Percentiles rank a stretch among this genome's conserved stretches.
Evolutionary conservation across 2,113 vertebrate genomes (phyloP).

Genomic region (Hemicordylus capensis): DNA sequence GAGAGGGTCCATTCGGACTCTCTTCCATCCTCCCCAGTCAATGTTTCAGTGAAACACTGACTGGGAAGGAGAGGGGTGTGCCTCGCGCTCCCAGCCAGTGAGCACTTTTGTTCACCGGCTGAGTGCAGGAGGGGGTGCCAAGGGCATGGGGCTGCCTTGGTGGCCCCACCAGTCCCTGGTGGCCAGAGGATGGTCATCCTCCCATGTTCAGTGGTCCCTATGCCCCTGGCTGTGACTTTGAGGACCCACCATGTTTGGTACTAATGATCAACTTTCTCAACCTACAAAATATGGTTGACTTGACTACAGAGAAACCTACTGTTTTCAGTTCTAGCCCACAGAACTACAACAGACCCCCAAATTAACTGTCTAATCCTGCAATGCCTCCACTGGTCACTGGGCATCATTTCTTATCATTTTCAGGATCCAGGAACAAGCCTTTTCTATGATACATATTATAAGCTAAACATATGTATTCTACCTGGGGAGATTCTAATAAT

Average conservation of each 20-base stretch:
- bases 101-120: too few relatives aligned
- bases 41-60: too few relatives aligned
- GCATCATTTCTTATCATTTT: not conserved
- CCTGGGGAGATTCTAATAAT: slow-evolving; percentile 37
- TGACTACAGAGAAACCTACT: slow-evolving; percentile 6
- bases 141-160: too few relatives aligned
- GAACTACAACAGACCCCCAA: rapidly evolving
- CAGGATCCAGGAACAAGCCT: rapidly evolving
- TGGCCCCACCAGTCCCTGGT: too few relatives aligned
- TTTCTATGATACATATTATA: not conserved
- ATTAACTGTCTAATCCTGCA: rapidly evolving
- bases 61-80: too few relatives aligned
- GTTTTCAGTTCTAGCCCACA: not conserved
- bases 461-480: not conserved
- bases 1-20: too few relatives aligned
- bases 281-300: not conserved
- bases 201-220: too few relatives aligned
- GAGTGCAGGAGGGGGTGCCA: too few relatives aligned
- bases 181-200: too few relatives aligned
- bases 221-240: not conserved
- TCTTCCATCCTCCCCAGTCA: too few relatives aligned
- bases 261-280: not conserved
- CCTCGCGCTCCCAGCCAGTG: too few relatives aligned
- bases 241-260: not conserved
- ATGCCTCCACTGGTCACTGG: not conserved